Conservation (phyloP, 2,888 invertebrate species). For the Ectemnius lituratus region DNA sequence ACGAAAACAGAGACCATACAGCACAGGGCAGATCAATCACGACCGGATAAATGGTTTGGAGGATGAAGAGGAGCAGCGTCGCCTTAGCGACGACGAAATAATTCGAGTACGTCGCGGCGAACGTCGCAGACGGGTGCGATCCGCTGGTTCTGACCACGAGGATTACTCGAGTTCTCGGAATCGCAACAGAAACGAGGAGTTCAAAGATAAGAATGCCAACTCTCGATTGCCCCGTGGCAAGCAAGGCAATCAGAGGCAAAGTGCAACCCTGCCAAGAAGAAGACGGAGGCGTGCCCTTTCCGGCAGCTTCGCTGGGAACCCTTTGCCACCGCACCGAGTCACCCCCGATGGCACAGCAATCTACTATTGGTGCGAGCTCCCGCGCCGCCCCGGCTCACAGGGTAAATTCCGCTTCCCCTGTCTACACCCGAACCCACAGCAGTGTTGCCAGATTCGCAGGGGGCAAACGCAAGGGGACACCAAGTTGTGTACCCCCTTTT, state of each 20-base stretch:
- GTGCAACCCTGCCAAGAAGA: constrained; percentile 74
- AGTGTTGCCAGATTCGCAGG: constrained; percentile 7
- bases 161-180: constrained; percentile 46
- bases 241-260: constrained; percentile 62
- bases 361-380: constrained; percentile 92
- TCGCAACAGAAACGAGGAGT: constrained; percentile 48
- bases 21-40: constrained; percentile 57
- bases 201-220: constrained; percentile 68
- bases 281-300: constrained; percentile 72
- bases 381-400: constrained; percentile 79
- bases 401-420: constrained; percentile 70
- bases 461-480: neutral
- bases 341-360: constrained; percentile 91
- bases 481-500: no score
- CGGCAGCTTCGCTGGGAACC: constrained; percentile 69
- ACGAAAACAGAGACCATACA: constrained; percentile 54
- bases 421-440: constrained; percentile 11
- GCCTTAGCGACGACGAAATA: constrained; percentile 55
- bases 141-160: constrained; percentile 57
- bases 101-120: constrained; percentile 43
- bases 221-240: constrained; percentile 56
- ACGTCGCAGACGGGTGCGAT: constrained; percentile 44
- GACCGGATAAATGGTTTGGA: constrained; percentile 61
- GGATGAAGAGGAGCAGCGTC: constrained; percentile 61
- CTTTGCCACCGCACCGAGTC: constrained; percentile 85